A percentile compares a stretch with the other conserved stretches of the same genome.
Conservation (phyloP, 2,888 invertebrate genomes). For the Metacarcinus magister region DNA sequence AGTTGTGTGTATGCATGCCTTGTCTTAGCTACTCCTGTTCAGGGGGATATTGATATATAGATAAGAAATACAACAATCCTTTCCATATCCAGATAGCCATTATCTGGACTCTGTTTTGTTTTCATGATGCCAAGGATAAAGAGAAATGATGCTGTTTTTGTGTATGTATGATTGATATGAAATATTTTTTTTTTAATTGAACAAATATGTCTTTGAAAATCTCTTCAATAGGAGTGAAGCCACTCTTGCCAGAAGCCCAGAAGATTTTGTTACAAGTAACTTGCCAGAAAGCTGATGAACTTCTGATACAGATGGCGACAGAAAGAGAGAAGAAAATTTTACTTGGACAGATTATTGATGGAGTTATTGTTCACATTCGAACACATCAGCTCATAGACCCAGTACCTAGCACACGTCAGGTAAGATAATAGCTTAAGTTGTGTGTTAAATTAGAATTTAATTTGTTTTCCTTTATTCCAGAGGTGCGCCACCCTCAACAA, state of each 20-base stretch:
- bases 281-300: slow-evolving; percentile 59
- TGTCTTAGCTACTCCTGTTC: too few species aligned
- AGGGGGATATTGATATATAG: too few species aligned
- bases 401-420: slow-evolving; percentile 69
- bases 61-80: too few species aligned
- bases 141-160: neutral
- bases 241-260: slow-evolving; percentile 16
- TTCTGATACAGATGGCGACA: slow-evolving; percentile 47
- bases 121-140: too few species aligned
- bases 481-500: too few species aligned
- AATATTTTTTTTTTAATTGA: neutral
- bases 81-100: too few species aligned
- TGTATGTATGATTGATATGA: neutral
- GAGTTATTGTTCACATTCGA: slow-evolving; percentile 58
- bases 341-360: slow-evolving; percentile 62
- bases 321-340: slow-evolving; percentile 50
- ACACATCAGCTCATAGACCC: slow-evolving; percentile 61
- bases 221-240: slow-evolving; percentile 59
- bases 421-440: neutral
- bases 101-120: too few species aligned
- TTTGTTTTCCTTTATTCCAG: too few species aligned
- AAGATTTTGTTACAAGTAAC: slow-evolving; percentile 54
- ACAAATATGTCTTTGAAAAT: neutral
- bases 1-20: too few species aligned
- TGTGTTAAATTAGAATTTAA: neutral